phyloP scores from a whole-genome alignment of 2,113 vertebrate genomes.

The Puntigrus tetrazona region DNA sequence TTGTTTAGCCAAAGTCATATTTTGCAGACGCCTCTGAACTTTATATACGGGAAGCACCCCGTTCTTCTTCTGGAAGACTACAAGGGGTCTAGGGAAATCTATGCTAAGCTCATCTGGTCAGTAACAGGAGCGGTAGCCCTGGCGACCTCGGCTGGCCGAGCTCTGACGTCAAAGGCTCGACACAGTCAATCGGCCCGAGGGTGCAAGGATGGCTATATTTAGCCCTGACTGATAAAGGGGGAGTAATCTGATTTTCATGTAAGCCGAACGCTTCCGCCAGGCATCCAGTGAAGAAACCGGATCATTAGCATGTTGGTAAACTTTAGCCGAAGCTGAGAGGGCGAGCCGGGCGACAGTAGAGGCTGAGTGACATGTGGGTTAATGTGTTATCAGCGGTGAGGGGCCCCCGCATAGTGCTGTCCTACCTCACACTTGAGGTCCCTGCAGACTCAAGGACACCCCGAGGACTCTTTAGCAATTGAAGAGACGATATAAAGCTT shows the following conservation, averaged over 20 bases:
- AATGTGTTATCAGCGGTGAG: conserved; percentile 8
- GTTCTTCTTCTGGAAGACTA: conserved; percentile 24
- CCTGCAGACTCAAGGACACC: conserved; percentile 5
- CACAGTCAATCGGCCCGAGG: conserved; percentile 22
- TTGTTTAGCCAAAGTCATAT: not conserved
- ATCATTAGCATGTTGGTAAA: conserved; percentile 44
- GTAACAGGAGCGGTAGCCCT: not conserved
- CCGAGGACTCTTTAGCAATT: not conserved
- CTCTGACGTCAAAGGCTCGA: conserved; percentile 48
- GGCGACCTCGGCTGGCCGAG: conserved; percentile 13
- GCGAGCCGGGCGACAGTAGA: not conserved
- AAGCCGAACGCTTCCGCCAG: conserved; percentile 44
- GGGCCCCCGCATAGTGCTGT: not conserved
- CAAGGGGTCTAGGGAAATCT: conserved; percentile 9
- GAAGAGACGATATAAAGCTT: not conserved
- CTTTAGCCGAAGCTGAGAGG: conserved; percentile 13
- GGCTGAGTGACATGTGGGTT: conserved; percentile 38
- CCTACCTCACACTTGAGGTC: conserved; percentile 2
- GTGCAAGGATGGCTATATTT: conserved; percentile 30
- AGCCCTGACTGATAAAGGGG: conserved; percentile 27
- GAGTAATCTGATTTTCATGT: conserved; percentile 47
- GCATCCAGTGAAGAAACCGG: conserved; percentile 30
- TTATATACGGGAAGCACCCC: not conserved
- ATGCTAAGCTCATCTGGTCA: conserved; percentile 35
- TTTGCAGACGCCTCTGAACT: not conserved